Conservation (phyloP, 2,113 vertebrate genomes). For the Clarias macrocephalus region DNA sequence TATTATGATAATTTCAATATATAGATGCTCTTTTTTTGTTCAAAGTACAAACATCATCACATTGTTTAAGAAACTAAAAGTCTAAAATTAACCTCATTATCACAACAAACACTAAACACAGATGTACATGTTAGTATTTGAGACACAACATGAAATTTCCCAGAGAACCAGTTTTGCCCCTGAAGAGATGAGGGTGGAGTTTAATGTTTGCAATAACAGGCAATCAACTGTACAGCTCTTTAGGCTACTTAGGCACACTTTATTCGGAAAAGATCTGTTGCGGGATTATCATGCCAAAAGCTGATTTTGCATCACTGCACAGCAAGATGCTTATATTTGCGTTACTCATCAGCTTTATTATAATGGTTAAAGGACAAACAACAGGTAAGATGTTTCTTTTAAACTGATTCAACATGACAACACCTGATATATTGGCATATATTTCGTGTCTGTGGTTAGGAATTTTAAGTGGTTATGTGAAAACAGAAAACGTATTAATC, state of each 20-base stretch:
- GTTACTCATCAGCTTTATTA: conserved; percentile 52
- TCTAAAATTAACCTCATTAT: not conserved
- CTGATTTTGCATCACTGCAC: conserved; percentile 24
- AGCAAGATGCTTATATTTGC: conserved; percentile 38
- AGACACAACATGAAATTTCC: not conserved
- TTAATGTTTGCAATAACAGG: not conserved
- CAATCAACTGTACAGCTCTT: not conserved
- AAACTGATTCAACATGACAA: too few species aligned
- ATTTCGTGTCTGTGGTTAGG: not conserved
- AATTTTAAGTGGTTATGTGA: not conserved
- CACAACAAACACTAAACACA: not conserved
- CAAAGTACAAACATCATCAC: not conserved
- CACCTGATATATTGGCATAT: not conserved
- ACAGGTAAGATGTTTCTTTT: conserved; percentile 43
- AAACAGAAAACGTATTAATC: not conserved
- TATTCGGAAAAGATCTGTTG: not conserved
- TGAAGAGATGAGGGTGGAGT: conserved; percentile 18
- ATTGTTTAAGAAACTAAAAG: not conserved
- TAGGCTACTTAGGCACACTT: not conserved
- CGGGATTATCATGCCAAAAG: not conserved
- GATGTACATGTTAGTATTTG: not conserved
- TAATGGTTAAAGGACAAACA: conserved; percentile 20
- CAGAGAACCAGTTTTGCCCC: not conserved
- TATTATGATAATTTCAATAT: not conserved
- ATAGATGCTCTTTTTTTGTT: not conserved